These are phyloP conservation scores for Triplophysa siluroides DNA, from an alignment of 2,113 vertebrate genomes.

Conservation along the genomic window DNA sequence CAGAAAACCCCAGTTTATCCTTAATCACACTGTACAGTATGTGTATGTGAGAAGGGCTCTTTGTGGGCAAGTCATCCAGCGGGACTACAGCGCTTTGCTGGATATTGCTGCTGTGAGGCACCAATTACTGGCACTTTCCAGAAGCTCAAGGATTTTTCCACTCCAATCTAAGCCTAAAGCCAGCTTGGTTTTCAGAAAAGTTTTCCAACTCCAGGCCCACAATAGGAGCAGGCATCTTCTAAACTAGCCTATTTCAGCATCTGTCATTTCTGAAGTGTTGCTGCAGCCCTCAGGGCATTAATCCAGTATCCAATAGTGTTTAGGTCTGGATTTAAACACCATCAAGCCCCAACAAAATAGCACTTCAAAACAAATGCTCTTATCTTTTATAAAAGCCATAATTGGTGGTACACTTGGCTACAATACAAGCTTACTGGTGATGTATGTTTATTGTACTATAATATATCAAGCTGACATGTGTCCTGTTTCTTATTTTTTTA, in stretches of 20 bases:
- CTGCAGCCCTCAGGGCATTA: neutral
- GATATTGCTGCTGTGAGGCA: conserved; percentile 35
- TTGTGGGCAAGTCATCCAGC: conserved; percentile 24
- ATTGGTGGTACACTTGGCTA: no score
- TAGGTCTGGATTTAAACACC: conserved; percentile 5
- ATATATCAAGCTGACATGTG: no score
- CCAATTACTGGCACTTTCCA: conserved; percentile 34
- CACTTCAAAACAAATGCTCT: conserved; percentile 1
- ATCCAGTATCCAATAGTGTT: conserved; percentile 11
- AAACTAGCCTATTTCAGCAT: conserved; percentile 18
- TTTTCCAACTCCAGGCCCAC: conserved; percentile 6
- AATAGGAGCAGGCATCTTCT: conserved; percentile 16
- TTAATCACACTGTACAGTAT: conserved; percentile 26
- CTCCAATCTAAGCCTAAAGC: conserved; percentile 35
- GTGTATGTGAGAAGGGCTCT: conserved; percentile 32
- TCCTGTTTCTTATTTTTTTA: no score
- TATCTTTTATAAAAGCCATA: neutral
- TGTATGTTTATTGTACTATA: no score
- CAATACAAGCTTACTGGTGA: no score
- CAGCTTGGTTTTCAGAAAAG: conserved; percentile 26
- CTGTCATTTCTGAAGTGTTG: neutral
- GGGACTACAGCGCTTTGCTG: conserved; percentile 9
- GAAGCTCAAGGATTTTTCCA: conserved; percentile 30
- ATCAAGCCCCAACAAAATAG: conserved; percentile 3
- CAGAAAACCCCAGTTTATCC: conserved; percentile 17